Percentiles rank a stretch among this genome's conserved stretches.
These are phyloP conservation scores for Eufriesea mexicana DNA, from an alignment of 1,140 invertebrate species.

Conservation along the genomic window DNA sequence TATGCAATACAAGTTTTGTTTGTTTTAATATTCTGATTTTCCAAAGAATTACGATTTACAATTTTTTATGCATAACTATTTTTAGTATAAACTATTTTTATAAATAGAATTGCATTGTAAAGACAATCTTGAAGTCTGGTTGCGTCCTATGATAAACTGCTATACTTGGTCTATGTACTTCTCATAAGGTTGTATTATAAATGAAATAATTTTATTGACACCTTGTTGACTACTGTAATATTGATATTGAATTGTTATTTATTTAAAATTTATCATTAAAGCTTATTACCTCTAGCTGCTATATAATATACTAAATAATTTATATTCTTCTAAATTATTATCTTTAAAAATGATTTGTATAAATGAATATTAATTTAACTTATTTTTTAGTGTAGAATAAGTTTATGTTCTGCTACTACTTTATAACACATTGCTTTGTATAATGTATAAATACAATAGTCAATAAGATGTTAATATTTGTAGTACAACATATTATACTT, in stretches of 20 bases:
- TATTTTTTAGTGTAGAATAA: background rate
- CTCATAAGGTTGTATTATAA: constrained; percentile 62
- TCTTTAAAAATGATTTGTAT: background rate
- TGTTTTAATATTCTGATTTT: constrained; percentile 41
- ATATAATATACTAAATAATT: constrained; percentile 2
- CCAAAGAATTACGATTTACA: constrained; percentile 62
- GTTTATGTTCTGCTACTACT: background rate
- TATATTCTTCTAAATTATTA: constrained; percentile 2
- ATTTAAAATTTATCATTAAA: constrained; percentile 20
- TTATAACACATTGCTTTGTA: background rate
- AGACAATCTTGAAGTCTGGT: constrained; percentile 76
- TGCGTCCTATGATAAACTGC: constrained; percentile 76
- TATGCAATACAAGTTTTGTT: constrained; percentile 32
- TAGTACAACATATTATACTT: constrained; percentile 20
- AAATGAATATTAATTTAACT: constrained; percentile 10
- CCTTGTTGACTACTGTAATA: constrained; percentile 35
- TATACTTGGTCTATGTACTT: constrained; percentile 64
- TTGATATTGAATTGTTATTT: constrained; percentile 17
- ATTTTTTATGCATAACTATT: constrained; percentile 73
- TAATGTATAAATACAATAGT: background rate
- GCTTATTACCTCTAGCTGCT: background rate
- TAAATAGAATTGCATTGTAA: constrained; percentile 72
- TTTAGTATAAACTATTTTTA: constrained; percentile 72
- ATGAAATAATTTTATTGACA: constrained; percentile 62
- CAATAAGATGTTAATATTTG: constrained; percentile 16